Base-by-base conservation (phyloP, 2,113 vertebrate species). In the Drymodes brunneopygia region DNA sequence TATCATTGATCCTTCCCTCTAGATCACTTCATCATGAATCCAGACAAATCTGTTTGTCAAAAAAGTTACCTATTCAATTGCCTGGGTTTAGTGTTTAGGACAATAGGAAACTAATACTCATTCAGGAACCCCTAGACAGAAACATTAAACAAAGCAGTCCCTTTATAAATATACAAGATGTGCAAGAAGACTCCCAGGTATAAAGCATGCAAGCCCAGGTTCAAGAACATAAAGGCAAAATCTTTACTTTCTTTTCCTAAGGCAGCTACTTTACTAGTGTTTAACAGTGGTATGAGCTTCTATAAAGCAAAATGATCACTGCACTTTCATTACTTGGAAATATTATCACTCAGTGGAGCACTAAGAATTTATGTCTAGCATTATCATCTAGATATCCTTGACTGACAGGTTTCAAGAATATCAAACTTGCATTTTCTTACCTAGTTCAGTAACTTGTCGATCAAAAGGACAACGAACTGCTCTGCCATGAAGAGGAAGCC, bases 401-500 rank as follows among this genome's bases (percentile, higher is more conserved):
- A 25, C 23, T 77, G 25, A 10, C 4, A 57, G 3, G 8, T n/a
- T 74, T 81, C 31, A 65, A 75, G 28, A 80, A 57, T 11, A 27
- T 57, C 11, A 79, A 12, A 50, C 4, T 22, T 69, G 17, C 2
- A 7, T 62, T 62, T 81, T 36, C 98, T 98, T 97, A 99, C 99
- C 99, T 95, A 99, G 96, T 74, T 99, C 99, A 45, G 99, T 99
- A 95, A 99, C 99, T 97, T 99, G 99, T 82, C 99, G 98, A 98
- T 99, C 99, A 85, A 99, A 99, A 77, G 99, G 99, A 96, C 99
- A 99, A 86, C 99, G 99, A 69, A 99, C 98, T 22, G 99, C 99
- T 97, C 99, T 97, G 72, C 99, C 99, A 29, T 99, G 99, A 29
- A 99, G 98, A 58, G 99, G 99, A 67, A 99, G 97, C 64, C 99